These are phyloP conservation scores for Sternarchorhynchus goeldii DNA, from an alignment of 2,797 vertebrate genomes.

Conservation along the genomic window DNA sequence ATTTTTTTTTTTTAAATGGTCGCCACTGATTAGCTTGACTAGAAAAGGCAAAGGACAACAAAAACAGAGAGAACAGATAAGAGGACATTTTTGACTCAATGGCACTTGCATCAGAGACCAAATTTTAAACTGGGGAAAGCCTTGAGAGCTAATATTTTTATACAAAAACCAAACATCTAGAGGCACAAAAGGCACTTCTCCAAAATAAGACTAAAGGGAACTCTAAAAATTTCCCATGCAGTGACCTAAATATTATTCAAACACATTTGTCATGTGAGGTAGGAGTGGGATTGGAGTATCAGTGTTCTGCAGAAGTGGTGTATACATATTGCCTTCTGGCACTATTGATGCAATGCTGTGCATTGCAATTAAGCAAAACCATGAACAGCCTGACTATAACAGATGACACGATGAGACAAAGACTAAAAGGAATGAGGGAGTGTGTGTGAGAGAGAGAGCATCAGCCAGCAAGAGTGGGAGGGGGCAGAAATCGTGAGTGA, in stretches of 20 bases:
- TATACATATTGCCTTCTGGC: slow-evolving; percentile 32
- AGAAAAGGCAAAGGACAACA: no score
- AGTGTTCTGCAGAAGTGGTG: slow-evolving; percentile 11
- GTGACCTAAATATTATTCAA: slow-evolving; percentile 75
- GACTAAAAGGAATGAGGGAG: background rate
- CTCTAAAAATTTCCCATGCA: slow-evolving; percentile 58
- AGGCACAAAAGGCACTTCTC: slow-evolving; percentile 35
- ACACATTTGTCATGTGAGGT: slow-evolving; percentile 63
- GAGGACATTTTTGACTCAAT: background rate
- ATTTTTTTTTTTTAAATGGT: no score
- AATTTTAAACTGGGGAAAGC: background rate
- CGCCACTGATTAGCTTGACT: no score
- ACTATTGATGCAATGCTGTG: background rate
- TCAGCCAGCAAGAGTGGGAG: slow-evolving; percentile 11
- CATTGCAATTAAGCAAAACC: background rate
- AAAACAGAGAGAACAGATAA: no score
- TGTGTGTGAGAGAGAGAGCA: background rate
- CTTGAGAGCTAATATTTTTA: background rate
- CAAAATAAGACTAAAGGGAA: slow-evolving; percentile 42
- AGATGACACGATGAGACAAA: slow-evolving; percentile 2
- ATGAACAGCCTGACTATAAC: background rate
- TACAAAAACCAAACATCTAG: slow-evolving; percentile 9
- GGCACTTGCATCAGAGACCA: background rate
- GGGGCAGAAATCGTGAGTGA: background rate
- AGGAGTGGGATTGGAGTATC: slow-evolving; percentile 57